Evolutionary conservation across 2,113 vertebrate genomes (phyloP).

Genomic region (Falcunculus frontatus): DNA sequence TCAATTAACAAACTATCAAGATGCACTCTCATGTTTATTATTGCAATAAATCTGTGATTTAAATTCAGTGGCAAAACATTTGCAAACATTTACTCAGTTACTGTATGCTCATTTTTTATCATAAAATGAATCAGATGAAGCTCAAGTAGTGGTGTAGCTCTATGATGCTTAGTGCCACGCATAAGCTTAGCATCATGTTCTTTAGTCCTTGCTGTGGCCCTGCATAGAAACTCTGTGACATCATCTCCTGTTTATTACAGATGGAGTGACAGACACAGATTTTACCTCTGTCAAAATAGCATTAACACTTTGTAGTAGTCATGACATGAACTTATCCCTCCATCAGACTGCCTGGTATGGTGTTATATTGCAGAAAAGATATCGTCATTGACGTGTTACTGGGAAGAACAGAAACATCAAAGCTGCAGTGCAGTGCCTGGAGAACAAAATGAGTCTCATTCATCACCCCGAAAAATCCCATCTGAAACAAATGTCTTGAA

Average conservation of each 20-base stretch:
- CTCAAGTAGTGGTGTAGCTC: not conserved
- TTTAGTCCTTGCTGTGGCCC: not conserved
- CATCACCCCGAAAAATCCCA: not conserved
- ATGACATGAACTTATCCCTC: not conserved
- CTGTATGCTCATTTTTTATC: not conserved
- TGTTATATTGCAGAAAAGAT: not conserved
- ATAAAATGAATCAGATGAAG: not conserved
- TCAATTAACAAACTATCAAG: not conserved
- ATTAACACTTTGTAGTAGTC: not conserved
- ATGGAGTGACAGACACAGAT: slow-evolving; percentile 39
- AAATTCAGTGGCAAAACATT: slow-evolving; percentile 39
- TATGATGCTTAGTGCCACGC: not conserved
- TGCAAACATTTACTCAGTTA: slow-evolving; percentile 6
- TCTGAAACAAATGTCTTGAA: not conserved
- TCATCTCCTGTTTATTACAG: slow-evolving; percentile 7
- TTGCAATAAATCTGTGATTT: slow-evolving; percentile 4
- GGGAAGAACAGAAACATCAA: slow-evolving; percentile 16
- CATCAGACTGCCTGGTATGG: not conserved
- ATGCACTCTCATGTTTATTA: not conserved
- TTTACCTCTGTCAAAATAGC: slow-evolving; percentile 35
- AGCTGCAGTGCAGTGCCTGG: not conserved
- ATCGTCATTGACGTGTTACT: fast-evolving
- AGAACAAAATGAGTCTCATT: slow-evolving; percentile 1
- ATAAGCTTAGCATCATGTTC: not conserved
- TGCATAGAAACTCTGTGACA: not conserved